A percentile compares a stretch with the other conserved stretches of the same genome.
Conservation (phyloP, 2,888 invertebrate genomes). For the Subacronicta megacephala region DNA sequence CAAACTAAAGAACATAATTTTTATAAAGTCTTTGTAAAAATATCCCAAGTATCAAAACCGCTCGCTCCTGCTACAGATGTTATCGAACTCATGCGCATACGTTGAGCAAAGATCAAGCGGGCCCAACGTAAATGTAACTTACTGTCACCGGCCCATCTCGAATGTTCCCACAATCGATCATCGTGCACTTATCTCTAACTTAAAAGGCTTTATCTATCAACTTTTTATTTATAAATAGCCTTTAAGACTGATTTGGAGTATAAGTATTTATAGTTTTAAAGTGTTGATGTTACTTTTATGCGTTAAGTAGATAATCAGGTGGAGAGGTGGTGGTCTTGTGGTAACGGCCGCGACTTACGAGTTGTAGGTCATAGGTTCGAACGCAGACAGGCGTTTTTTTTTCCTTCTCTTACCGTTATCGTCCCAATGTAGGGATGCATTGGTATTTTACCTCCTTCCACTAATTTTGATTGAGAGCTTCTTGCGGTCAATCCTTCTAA, state of each 20-base stretch:
- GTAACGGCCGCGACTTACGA: too few relatives aligned
- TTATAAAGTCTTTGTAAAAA: too few relatives aligned
- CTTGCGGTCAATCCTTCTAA: too few relatives aligned
- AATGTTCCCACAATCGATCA: conserved; percentile 88
- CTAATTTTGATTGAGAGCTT: too few relatives aligned
- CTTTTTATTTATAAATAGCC: conserved; percentile 76
- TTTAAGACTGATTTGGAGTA: conserved; percentile 58
- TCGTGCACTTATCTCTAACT: conserved; percentile 78
- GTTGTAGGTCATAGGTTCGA: too few relatives aligned
- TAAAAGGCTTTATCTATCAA: conserved; percentile 85
- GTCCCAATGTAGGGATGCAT: too few relatives aligned
- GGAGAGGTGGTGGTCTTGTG: too few relatives aligned
- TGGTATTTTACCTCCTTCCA: too few relatives aligned
- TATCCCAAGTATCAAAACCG: conserved; percentile 73
- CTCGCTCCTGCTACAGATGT: conserved; percentile 62
- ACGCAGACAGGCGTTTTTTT: too few relatives aligned
- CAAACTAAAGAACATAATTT: too few relatives aligned
- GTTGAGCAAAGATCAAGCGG: conserved; percentile 73
- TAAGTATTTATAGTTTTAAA: conserved; percentile 1
- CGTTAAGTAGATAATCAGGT: conserved; percentile 11
- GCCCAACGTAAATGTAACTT: conserved; percentile 81
- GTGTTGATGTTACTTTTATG: conserved; percentile 9
- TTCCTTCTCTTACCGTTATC: too few relatives aligned
- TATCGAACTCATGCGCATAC: conserved; percentile 79
- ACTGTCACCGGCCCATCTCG: conserved; percentile 81